A percentile compares a stretch with the other conserved stretches of the same genome.
These are phyloP conservation scores for Lepus americanus DNA, from an alignment of 2,113 vertebrate genomes.

Conservation along the genomic window DNA sequence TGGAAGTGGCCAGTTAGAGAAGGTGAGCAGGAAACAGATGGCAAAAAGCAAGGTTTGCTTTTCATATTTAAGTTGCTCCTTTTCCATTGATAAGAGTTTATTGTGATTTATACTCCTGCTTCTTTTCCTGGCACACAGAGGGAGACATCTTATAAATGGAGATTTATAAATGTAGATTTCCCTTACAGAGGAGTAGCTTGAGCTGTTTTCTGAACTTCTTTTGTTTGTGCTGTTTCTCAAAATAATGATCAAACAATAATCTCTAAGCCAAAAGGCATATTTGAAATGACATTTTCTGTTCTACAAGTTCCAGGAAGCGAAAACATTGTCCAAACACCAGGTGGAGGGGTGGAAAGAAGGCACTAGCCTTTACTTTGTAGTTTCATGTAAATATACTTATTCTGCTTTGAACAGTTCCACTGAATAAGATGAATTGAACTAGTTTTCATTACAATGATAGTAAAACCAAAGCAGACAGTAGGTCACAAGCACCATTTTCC, in stretches of 20 bases:
- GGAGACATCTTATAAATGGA: not conserved
- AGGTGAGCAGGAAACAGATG: not conserved
- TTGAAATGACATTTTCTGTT: not conserved
- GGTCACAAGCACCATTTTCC: not conserved
- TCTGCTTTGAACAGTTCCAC: not conserved
- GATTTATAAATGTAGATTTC: not conserved
- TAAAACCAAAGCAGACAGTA: not conserved
- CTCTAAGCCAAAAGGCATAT: not conserved
- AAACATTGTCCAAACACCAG: not conserved
- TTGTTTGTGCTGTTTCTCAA: not conserved
- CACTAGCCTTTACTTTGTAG: not conserved
- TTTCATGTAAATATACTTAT: not conserved
- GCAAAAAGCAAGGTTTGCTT: not conserved
- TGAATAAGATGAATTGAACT: constrained; percentile 16
- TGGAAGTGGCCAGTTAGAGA: not conserved
- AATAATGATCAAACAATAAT: constrained; percentile 16
- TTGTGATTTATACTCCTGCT: not conserved
- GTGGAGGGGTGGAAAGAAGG: not conserved
- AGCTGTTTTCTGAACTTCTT: not conserved
- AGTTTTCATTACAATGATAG: not conserved
- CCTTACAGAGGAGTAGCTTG: not conserved
- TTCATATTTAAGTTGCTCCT: not conserved
- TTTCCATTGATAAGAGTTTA: not conserved
- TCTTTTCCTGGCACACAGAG: not conserved
- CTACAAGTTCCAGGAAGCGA: constrained; percentile 37